phyloP scores from a whole-genome alignment of 2,888 invertebrate species.

The Chrysolina americana region DNA sequence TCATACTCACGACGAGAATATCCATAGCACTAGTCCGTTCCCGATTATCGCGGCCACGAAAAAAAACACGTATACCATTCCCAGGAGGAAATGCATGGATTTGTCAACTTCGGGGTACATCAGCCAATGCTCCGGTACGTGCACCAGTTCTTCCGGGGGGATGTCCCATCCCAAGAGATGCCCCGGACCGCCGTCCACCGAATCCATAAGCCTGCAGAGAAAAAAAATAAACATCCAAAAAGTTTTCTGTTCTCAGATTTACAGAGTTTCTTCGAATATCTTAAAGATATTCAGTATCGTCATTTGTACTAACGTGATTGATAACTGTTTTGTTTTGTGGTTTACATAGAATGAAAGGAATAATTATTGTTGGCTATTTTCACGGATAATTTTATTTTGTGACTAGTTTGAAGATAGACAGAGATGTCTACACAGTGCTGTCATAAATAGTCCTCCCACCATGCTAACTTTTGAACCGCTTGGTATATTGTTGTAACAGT shows the following conservation, averaged over 20 bases:
- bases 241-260: not conserved
- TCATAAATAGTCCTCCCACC: no score
- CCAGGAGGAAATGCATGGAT: constrained; percentile 85
- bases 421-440: no score
- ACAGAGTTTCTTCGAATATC: no score
- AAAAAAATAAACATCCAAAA: not conserved
- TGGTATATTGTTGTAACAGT: no score
- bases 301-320: no score
- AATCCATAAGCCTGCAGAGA: constrained; percentile 45
- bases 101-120: constrained; percentile 85
- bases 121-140: constrained; percentile 88
- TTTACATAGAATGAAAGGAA: no score
- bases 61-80: constrained; percentile 83
- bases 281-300: no score
- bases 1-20: constrained; percentile 81
- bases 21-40: constrained; percentile 89
- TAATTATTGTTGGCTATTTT: no score
- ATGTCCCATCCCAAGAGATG: constrained; percentile 80
- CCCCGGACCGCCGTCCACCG: constrained; percentile 33
- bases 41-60: constrained; percentile 79
- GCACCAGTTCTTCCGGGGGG: constrained; percentile 80
- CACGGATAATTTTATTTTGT: no score
- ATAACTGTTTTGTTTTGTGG: no score
- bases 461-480: no score
- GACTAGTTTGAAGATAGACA: no score